Conservation (phyloP, 2,888 invertebrate species). For the Congeria kusceri region DNA sequence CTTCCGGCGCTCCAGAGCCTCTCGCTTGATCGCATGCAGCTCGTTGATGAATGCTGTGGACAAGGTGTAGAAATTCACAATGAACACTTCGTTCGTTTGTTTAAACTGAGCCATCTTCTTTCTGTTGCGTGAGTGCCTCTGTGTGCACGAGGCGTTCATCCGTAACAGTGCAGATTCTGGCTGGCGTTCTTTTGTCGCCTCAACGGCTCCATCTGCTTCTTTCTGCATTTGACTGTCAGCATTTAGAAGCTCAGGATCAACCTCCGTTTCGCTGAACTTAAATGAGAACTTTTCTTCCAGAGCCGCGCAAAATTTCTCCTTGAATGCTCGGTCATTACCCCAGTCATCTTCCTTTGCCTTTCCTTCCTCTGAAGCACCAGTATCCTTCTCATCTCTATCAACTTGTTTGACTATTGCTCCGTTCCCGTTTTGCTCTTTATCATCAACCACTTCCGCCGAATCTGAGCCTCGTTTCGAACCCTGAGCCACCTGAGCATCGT, state of each 20-base stretch:
- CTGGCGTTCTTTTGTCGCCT: neutral
- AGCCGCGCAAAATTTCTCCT: constrained; percentile 8
- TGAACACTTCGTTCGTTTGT: constrained; percentile 4
- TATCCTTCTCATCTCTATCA: neutral
- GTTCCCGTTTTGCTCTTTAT: neutral
- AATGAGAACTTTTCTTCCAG: neutral
- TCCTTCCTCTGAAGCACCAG: neutral
- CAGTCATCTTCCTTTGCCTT: neutral
- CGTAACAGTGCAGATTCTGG: neutral
- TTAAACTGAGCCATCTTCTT: neutral
- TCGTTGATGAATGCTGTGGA: constrained; percentile 59
- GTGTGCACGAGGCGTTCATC: neutral
- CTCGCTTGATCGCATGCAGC: constrained; percentile 37
- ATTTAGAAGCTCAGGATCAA: neutral
- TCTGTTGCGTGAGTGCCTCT: neutral
- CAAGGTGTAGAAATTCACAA: constrained; percentile 39
- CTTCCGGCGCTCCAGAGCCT: constrained; percentile 49
- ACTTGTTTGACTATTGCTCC: neutral
- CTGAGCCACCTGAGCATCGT: too few relatives aligned
- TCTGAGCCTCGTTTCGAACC: too few relatives aligned
- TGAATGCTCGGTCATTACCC: neutral
- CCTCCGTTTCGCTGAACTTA: neutral
- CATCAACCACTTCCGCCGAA: neutral
- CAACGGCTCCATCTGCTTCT: neutral
- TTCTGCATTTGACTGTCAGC: neutral